A percentile compares a stretch with the other conserved stretches of the same genome.
Evolutionary conservation across 2,888 invertebrate genomes (phyloP).

Genomic region (Amblyteles armatorius): DNA sequence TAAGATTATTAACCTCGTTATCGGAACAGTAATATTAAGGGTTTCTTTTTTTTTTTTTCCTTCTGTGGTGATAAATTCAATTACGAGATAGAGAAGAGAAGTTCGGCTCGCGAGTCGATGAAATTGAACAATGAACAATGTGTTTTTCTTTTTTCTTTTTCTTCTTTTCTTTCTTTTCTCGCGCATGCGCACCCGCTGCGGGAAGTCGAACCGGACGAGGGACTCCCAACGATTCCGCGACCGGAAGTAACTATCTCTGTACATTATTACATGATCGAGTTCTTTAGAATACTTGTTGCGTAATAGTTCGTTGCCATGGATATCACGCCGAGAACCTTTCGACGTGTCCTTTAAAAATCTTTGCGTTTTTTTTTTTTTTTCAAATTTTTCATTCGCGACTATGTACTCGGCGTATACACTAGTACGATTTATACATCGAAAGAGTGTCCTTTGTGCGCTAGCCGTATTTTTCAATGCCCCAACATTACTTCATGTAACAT

Average conservation of each 20-base stretch:
- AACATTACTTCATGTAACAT: conserved; percentile 17
- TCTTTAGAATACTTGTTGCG: conserved; percentile 62
- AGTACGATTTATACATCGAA: conserved; percentile 40
- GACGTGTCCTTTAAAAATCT: conserved; percentile 42
- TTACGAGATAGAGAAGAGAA: conserved; percentile 46
- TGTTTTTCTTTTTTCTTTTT: background rate
- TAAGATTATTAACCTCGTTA: conserved; percentile 59
- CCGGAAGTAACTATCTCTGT: conserved; percentile 42
- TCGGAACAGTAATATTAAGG: conserved; percentile 43
- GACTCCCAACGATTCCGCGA: background rate
- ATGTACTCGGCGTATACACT: conserved; percentile 46
- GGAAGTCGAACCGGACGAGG: conserved; percentile 6
- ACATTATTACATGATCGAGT: conserved; percentile 62
- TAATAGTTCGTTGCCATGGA: conserved; percentile 67
- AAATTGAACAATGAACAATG: conserved; percentile 56
- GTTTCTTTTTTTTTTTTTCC: background rate
- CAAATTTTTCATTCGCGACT: conserved; percentile 13
- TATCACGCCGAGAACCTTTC: conserved; percentile 57
- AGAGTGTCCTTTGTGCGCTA: conserved; percentile 12
- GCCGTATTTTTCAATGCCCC: background rate
- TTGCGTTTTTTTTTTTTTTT: conserved; percentile 18
- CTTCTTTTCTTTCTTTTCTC: background rate
- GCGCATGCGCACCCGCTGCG: conserved; percentile 2
- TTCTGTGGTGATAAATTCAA: conserved; percentile 46
- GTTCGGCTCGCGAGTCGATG: conserved; percentile 28